Evolutionary conservation across 1,140 invertebrate genomes (phyloP).

Genomic region (Psix sp.): DNA sequence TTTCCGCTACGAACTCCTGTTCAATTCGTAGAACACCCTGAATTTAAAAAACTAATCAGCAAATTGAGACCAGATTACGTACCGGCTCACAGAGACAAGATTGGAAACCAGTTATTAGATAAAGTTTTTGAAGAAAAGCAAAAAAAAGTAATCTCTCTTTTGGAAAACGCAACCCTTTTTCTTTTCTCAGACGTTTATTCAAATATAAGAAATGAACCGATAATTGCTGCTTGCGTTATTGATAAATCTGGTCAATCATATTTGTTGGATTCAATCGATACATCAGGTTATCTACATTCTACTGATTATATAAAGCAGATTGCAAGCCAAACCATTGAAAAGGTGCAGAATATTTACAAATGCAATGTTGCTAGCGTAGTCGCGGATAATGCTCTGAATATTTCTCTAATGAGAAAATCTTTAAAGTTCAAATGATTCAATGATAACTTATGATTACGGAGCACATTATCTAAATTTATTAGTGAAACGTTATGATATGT

Average conservation of each 20-base stretch:
- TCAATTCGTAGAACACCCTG: conserved; percentile 8
- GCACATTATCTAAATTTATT: no score
- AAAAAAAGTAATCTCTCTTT: neutral
- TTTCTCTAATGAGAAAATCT: conserved; percentile 7
- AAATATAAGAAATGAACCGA: conserved; percentile 11
- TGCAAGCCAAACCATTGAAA: neutral
- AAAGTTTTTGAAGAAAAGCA: conserved; percentile 11
- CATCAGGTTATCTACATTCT: conserved; percentile 10
- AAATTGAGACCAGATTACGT: conserved; percentile 18
- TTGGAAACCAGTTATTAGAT: conserved; percentile 9
- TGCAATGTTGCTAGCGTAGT: conserved; percentile 5
- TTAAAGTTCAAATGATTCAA: neutral
- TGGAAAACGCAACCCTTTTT: neutral
- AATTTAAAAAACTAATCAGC: conserved; percentile 14
- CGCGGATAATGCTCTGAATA: neutral
- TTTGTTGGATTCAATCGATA: conserved; percentile 8
- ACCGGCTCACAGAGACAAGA: conserved; percentile 9
- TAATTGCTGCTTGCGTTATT: conserved; percentile 6
- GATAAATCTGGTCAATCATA: conserved; percentile 1
- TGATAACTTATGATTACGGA: no score
- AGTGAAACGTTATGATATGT: no score
- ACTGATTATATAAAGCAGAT: conserved; percentile 7
- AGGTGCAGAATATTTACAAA: conserved; percentile 3
- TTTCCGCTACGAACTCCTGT: conserved; percentile 11
- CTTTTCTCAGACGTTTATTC: conserved; percentile 12